Evolutionary conservation across 2,888 invertebrate genomes (phyloP).

Genomic region (Metacarcinus magister): DNA sequence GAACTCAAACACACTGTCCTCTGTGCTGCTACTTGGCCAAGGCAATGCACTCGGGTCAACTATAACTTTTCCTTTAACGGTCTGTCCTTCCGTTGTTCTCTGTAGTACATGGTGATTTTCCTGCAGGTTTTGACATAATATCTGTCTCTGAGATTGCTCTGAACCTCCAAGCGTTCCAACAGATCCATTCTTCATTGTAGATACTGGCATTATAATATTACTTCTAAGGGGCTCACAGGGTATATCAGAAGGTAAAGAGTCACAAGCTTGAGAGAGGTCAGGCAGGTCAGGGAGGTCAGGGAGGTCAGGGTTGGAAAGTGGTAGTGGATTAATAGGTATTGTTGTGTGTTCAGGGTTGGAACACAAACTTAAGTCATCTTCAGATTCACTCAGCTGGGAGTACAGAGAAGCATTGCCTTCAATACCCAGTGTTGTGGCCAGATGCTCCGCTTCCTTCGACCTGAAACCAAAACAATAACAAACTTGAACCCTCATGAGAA

Average conservation of each 20-base stretch:
- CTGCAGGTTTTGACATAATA: background rate
- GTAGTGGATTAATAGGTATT: background rate
- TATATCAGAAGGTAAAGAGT: background rate
- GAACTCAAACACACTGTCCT: slow-evolving; percentile 58
- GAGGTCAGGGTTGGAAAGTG: background rate
- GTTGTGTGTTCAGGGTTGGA: slow-evolving; percentile 67
- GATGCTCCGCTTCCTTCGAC: slow-evolving; percentile 66
- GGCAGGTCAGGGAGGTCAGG: background rate
- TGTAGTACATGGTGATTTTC: slow-evolving; percentile 40
- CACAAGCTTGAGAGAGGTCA: background rate
- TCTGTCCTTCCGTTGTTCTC: slow-evolving; percentile 23
- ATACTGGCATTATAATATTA: background rate
- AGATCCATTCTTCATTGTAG: background rate
- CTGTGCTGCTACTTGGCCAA: background rate
- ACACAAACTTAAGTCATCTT: slow-evolving; percentile 72
- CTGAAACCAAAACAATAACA: slow-evolving; percentile 59
- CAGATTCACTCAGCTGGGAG: slow-evolving; percentile 73
- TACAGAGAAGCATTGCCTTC: slow-evolving; percentile 67
- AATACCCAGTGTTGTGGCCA: slow-evolving; percentile 74
- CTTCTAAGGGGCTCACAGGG: background rate
- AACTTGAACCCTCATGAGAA: background rate
- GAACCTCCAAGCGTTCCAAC: background rate
- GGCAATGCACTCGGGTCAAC: background rate
- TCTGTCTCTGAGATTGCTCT: slow-evolving; percentile 20
- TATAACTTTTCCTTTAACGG: background rate